Base-by-base conservation (phyloP, 2,888 invertebrate genomes). In the Rhagonycha lutea region DNA sequence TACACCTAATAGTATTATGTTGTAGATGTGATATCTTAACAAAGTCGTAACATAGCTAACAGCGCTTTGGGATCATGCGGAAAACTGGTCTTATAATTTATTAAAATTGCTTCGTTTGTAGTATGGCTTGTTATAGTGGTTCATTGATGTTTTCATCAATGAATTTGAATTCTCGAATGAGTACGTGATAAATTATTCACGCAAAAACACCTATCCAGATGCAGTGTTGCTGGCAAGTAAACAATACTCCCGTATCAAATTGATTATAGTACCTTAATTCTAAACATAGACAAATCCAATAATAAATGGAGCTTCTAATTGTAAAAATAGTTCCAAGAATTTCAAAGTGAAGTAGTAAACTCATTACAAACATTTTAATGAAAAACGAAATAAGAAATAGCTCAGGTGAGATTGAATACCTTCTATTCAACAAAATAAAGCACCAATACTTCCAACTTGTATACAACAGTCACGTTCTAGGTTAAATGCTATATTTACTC, bases 401-500 rank as follows among this genome's bases (percentile, higher is more conserved):
- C 26, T 65, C 63, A 24, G 63, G 63, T 65, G 63, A 26, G 14
- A 23, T 65, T 47, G 47, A 47, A 47, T 47, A 47, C 47, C 47
- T 47, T 47, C 47, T 47, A 47, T 47, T 47, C 47, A 47, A 23
- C 18, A 65, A 26, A 65, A 65, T n/a, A 65, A 26, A 24, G 63
- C 26, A 65, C 62, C 18, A 23, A 24, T 62, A 62, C 62, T 62
- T 23, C 63, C 23, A 65, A 26, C 24, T 65, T 23, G 23, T 65
- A 24, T n/a, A 24, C 24, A 65, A 26, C 23, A 65, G 63, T 65
- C 63, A 65, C 63, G 63, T 65, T 65, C 63, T 65, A 65, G 63
- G 63, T 65, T 65, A 65, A 65, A 65, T 65, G 63, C 63, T 65
- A 65, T 65, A 65, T 65, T 65, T 65, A 65, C 63, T 65, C 63